phyloP scores from a whole-genome alignment of 2,888 invertebrate species.

The Ornithoptera priamus region DNA sequence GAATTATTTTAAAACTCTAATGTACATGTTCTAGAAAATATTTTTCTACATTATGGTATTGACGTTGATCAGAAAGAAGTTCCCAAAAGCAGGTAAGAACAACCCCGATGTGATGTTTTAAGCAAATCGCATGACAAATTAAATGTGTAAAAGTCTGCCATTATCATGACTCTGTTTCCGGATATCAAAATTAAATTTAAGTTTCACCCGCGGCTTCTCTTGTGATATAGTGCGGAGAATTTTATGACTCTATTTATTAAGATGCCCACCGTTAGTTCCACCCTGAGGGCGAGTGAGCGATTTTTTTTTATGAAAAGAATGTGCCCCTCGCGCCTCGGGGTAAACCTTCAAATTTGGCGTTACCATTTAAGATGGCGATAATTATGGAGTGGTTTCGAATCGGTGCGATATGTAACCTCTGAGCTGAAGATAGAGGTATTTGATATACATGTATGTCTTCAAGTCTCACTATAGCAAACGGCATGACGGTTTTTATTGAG shows the following conservation, averaged over 20 bases:
- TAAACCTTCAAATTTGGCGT: too few species aligned
- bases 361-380: too few species aligned
- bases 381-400: too few species aligned
- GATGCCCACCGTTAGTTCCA: constrained; percentile 21
- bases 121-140: constrained; percentile 40
- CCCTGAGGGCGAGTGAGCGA: constrained; percentile 11
- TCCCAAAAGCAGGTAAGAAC: constrained; percentile 12
- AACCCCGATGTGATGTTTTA: constrained; percentile 11
- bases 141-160: constrained; percentile 31
- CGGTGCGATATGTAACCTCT: too few species aligned
- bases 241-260: constrained; percentile 49
- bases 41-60: too few species aligned
- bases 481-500: too few species aligned
- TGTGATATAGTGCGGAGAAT: constrained; percentile 43
- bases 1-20: too few species aligned
- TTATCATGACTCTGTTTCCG: constrained; percentile 31
- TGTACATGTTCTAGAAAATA: too few species aligned
- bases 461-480: too few species aligned
- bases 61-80: neutral
- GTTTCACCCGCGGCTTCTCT: constrained; percentile 37
- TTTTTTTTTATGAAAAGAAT: neutral
- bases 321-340: too few species aligned
- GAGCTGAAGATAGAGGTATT: too few species aligned
- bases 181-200: constrained; percentile 49
- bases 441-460: too few species aligned